Percentiles rank a stretch among this genome's conserved stretches.
phyloP scores from a whole-genome alignment of 2,113 vertebrate genomes.

The Myotis davidii region DNA sequence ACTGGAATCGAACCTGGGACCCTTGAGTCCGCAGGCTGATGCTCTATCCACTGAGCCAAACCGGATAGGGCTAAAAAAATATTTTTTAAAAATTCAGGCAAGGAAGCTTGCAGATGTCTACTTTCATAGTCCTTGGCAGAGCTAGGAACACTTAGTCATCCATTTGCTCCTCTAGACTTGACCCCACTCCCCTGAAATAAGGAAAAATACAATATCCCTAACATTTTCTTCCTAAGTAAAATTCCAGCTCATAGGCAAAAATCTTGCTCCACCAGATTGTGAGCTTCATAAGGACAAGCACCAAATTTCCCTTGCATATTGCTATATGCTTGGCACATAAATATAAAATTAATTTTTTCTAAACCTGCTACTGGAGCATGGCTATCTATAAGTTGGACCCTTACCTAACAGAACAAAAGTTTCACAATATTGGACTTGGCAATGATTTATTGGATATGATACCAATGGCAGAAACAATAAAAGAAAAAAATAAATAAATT shows the following conservation, averaged over 20 bases:
- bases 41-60: too few species aligned
- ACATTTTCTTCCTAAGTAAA: slow-evolving; percentile 48
- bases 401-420: background rate
- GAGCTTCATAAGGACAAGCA: background rate
- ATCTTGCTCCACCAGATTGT: background rate
- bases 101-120: background rate
- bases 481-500: background rate
- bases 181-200: background rate
- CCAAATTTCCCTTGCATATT: background rate
- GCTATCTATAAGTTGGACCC: background rate
- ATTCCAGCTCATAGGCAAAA: slow-evolving; percentile 12
- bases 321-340: background rate
- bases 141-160: background rate
- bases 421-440: background rate
- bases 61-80: too few species aligned
- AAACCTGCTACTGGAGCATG: background rate
- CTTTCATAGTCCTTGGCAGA: background rate
- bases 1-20: too few species aligned
- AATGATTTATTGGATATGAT: background rate
- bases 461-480: background rate
- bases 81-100: slow-evolving; percentile 12
- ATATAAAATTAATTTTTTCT: background rate
- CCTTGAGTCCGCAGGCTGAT: too few species aligned
- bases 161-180: background rate
- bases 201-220: slow-evolving; percentile 27